Evolutionary conservation across 2,888 invertebrate genomes (phyloP), one percentile per base, ranked within the genome.

Genomic region (Philopedon plagiatum): DNA sequence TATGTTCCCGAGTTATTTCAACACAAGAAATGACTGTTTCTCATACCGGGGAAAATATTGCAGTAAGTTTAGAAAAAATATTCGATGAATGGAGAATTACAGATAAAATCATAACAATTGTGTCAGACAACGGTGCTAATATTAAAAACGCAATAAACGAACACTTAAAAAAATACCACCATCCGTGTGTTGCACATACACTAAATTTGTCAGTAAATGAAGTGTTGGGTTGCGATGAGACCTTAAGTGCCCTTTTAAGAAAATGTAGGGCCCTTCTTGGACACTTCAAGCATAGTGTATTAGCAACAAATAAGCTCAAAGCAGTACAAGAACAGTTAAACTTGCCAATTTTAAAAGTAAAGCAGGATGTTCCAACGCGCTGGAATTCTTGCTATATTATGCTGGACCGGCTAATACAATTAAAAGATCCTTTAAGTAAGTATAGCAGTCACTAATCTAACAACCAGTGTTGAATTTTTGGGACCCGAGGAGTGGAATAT

Each of bases 181-280:
- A 80, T 19, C 75, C 76, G 29, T 81, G 80, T 73, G 81, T 78
- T 57, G 80, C 81, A 23, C 80, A 81, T 68, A 78, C 74, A 18
- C 7, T 57, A 2, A 57, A 57, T 37, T n/a, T n/a, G n/a, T n/a
- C 37, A 1, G n/a, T 8, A 1, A 29, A 19, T 7, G 1, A 37
- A 19, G 57, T 29, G 4, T 34, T 5, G 19, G 3, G 34, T 3
- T 26, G 29, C 21, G n/a, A 54, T 19, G 29, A 26, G 13, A 23
- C 29, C 2, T 54, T 54, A 29, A 19, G 19, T 54, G 13, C 19
- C 26, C 26, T 54, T 26, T 26, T 54, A 13, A 19, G 19, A 26
- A 64, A 64, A 56, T 64, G 56, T 23, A 13, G 39, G 26, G 51
- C 54, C 11, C 18, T 64, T 5, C 39, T 64, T 23, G 32, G 19